A percentile compares a stretch with the other conserved stretches of the same genome.
phyloP scores from a whole-genome alignment of 2,888 invertebrate genomes.

The Polydrusus pterygomalis region DNA sequence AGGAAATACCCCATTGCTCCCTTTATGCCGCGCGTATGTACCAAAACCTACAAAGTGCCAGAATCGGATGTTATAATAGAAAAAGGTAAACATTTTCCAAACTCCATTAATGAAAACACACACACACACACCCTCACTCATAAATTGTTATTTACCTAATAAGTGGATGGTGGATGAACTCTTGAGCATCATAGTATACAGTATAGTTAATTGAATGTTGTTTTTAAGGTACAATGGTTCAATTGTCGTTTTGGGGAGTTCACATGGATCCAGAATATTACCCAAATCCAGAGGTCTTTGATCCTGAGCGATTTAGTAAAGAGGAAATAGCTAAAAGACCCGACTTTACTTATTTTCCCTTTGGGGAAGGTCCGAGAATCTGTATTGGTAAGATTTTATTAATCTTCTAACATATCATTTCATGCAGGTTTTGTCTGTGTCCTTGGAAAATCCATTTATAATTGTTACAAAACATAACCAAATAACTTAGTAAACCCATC shows the following conservation, averaged over 20 bases:
- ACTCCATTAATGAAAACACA: background rate
- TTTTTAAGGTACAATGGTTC: slow-evolving; percentile 48
- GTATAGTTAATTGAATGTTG: no score
- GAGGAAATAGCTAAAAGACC: slow-evolving; percentile 74
- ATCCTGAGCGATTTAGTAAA: slow-evolving; percentile 76
- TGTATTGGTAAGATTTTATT: slow-evolving; percentile 71
- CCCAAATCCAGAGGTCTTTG: slow-evolving; percentile 71
- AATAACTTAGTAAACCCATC: no score
- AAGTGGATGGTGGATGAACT: no score
- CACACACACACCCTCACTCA: no score
- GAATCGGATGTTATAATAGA: slow-evolving; percentile 50
- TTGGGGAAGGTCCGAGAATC: slow-evolving; percentile 69
- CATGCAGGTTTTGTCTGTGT: no score
- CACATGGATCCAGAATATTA: slow-evolving; percentile 58
- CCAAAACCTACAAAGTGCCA: slow-evolving; percentile 55
- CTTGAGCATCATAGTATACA: no score
- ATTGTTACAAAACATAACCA: no score
- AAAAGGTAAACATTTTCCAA: slow-evolving; percentile 39
- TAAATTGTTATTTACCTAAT: no score
- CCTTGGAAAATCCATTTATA: no score
- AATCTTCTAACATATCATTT: no score
- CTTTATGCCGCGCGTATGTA: slow-evolving; percentile 50
- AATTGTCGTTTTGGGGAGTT: slow-evolving; percentile 57
- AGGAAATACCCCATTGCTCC: slow-evolving; percentile 56
- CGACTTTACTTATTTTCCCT: slow-evolving; percentile 59